These are phyloP conservation scores for Columba guinea DNA, from an alignment of 2,797 vertebrate species.

Conservation along the genomic window DNA sequence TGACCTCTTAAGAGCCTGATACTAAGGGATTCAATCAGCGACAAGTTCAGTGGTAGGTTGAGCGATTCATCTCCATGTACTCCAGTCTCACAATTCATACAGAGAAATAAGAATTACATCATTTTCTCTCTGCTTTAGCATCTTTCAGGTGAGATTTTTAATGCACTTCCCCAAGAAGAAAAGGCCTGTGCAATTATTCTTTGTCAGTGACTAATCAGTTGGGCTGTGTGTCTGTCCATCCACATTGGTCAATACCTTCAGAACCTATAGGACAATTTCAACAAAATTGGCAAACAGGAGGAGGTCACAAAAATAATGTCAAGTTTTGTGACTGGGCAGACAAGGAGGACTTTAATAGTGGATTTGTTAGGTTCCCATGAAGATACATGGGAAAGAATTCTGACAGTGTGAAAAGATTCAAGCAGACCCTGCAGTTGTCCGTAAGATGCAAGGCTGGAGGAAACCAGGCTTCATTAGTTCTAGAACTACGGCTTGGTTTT, in stretches of 20 bases:
- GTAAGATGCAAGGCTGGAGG: neutral
- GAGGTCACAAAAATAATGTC: neutral
- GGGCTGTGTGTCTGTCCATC: neutral
- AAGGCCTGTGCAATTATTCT: neutral
- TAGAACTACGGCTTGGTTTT: neutral
- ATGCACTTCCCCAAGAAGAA: neutral
- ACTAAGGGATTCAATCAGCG: neutral
- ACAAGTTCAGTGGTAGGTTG: neutral
- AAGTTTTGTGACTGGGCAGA: neutral
- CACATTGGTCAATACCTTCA: neutral
- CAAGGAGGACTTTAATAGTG: neutral
- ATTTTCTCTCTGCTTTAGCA: neutral
- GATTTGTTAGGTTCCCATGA: neutral
- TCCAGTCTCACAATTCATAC: neutral
- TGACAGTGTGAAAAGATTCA: neutral
- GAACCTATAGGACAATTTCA: neutral
- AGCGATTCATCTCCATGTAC: neutral
- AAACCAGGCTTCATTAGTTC: neutral
- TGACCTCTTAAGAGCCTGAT: neutral
- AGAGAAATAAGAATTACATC: neutral
- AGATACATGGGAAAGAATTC: neutral
- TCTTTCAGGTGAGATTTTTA: neutral
- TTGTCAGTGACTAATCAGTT: neutral
- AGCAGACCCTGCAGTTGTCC: neutral
- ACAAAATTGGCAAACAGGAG: neutral